Evolutionary conservation across 2,888 invertebrate species (phyloP), one percentile per base, ranked within the genome.

Genomic region (Brassicogethes aeneus): DNA sequence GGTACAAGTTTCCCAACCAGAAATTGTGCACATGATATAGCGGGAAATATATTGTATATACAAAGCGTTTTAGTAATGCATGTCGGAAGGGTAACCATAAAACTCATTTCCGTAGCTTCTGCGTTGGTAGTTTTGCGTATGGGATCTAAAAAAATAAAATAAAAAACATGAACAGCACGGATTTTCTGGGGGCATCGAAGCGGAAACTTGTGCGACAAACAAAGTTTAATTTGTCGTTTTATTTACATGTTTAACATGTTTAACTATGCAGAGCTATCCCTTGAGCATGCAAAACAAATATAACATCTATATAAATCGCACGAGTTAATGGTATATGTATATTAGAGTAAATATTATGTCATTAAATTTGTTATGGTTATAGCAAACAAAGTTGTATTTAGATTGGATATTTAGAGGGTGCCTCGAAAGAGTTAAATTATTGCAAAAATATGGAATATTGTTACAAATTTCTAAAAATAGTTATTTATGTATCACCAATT

Each of bases 11-110:
- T 7, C 23, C 23, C 5, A 23, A 12, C 13, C 31, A 7, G 16
- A 30, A 38, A 3, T 1, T 5, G 23, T 23, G 23, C 15, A 13
- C 12, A 3, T 12, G 12, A 30, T 14, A 31, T 31, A 29, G 31
- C 31, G 10, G 14, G 30, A 37, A 37, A 15, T 37, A 39, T 43
- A 41, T 44, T 47, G 45, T 46, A 45, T 41, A 43, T 40, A 31
- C 34, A 40, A n/a, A n/a, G n/a, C 23, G 23, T 32, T n/a, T 48
- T 39, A 47, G 40, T 47, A 51, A 37, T 51, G 49, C 46, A 50
- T 47, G 36, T 47, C 50, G 15, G 44, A 41, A 36, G 50, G 41
- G 39, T 41, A 44, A 36, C 40, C 40, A 15, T 42, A 44, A 36
- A 52, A 50, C 40, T 45, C 40, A 37, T 37, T 48, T 42, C 45